Evolutionary conservation across 1,140 invertebrate genomes (phyloP).

Genomic region (Penaeus indicus): DNA sequence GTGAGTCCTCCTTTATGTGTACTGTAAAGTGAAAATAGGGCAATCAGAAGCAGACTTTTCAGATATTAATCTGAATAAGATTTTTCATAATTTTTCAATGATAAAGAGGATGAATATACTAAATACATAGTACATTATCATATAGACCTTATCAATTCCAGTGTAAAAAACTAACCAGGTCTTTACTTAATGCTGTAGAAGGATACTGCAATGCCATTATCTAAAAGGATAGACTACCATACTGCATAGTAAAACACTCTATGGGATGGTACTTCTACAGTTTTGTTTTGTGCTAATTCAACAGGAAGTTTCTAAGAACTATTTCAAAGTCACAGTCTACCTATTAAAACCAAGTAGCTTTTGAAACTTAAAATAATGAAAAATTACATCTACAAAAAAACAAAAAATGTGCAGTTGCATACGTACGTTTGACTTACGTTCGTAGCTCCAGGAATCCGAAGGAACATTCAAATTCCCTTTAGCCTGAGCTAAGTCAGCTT

Average conservation of each 20-base stretch:
- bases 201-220: not conserved
- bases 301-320: not conserved
- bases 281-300: not conserved
- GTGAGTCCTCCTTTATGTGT: constrained; percentile 74
- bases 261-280: not conserved
- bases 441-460: constrained; percentile 75
- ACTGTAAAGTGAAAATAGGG: constrained; percentile 70
- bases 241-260: not conserved
- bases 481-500: constrained; percentile 71
- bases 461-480: constrained; percentile 73
- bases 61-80: no score
- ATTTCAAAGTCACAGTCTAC: not conserved
- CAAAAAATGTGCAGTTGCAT: constrained; percentile 63
- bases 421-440: constrained; percentile 72
- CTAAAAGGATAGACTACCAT: not conserved
- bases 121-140: no score
- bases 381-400: constrained; percentile 54
- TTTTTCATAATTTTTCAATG: no score
- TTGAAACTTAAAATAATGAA: constrained; percentile 26
- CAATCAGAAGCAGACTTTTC: not conserved
- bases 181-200: not conserved
- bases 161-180: constrained; percentile 30
- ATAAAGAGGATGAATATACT: no score
- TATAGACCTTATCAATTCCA: no score
- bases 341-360: constrained; percentile 11